A percentile compares a stretch with the other conserved stretches of the same genome.
These are phyloP conservation scores for Elgonia sp. DNA, from an alignment of 2,888 invertebrate species.

Conservation along the genomic window DNA sequence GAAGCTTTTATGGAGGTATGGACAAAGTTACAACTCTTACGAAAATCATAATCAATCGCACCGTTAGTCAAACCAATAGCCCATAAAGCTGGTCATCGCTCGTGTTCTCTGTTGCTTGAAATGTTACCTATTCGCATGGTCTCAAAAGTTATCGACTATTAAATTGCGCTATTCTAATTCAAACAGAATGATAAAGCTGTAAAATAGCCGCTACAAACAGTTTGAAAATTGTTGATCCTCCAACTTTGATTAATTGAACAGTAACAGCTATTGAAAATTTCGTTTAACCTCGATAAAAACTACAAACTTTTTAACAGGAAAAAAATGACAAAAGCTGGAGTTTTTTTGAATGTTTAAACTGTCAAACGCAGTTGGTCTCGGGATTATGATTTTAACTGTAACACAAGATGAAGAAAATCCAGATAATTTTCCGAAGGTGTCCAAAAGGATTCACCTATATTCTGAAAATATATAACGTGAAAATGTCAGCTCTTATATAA, in stretches of 20 bases:
- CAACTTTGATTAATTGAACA: neutral
- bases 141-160: conserved; percentile 15
- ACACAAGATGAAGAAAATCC: neutral
- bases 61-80: conserved; percentile 80
- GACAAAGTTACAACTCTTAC: conserved; percentile 28
- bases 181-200: neutral
- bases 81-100: conserved; percentile 77
- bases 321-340: too few species aligned
- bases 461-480: neutral
- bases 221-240: neutral
- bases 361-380: too few species aligned
- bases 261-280: neutral
- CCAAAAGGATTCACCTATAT: conserved; percentile 11
- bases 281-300: neutral
- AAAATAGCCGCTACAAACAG: neutral
- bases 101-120: conserved; percentile 4
- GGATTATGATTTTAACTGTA: neutral
- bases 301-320: too few species aligned
- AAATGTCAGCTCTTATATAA: conserved; percentile 2
- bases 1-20: conserved; percentile 37
- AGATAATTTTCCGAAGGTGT: neutral
- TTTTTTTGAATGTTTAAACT: too few species aligned
- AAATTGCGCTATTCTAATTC: conserved; percentile 3
- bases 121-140: neutral
- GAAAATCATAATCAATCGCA: conserved; percentile 78